A percentile compares a stretch with the other conserved stretches of the same genome.
Evolutionary conservation across 1,140 invertebrate genomes (phyloP).

Genomic region (Drosophila ercepeae): DNA sequence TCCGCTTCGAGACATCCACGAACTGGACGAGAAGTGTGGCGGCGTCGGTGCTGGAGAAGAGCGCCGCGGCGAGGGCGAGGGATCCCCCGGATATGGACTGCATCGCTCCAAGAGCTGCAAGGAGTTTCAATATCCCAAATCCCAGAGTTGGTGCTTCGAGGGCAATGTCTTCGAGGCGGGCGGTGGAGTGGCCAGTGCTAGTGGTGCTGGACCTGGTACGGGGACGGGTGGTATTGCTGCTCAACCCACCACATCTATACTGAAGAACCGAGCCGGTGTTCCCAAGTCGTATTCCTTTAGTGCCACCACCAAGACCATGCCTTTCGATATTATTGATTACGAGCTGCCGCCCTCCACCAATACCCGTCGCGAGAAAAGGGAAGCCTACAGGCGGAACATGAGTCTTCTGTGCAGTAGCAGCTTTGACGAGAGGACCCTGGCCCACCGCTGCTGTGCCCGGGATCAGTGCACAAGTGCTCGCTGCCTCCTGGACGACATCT

Average conservation of each 20-base stretch:
- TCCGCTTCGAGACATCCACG: constrained; percentile 69
- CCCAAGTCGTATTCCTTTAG: constrained; percentile 83
- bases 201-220: constrained; percentile 7
- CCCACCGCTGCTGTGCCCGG: constrained; percentile 69
- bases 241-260: constrained; percentile 62
- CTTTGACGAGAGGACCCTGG: constrained; percentile 59
- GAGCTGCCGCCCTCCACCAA: constrained; percentile 69
- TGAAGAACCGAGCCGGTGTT: constrained; percentile 74
- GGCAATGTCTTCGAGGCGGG: constrained; percentile 67
- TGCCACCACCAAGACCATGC: constrained; percentile 76
- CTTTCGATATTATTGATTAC: constrained; percentile 82
- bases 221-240: neutral
- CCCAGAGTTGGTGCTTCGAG: constrained; percentile 82
- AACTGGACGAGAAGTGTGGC: constrained; percentile 70
- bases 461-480: constrained; percentile 80
- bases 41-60: constrained; percentile 33
- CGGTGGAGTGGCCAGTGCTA: constrained; percentile 26
- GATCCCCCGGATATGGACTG: constrained; percentile 68
- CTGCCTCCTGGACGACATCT: constrained; percentile 80
- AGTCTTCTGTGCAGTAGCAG: constrained; percentile 71
- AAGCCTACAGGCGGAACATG: constrained; percentile 73
- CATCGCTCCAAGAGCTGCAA: constrained; percentile 82
- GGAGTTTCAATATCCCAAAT: constrained; percentile 82
- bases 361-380: constrained; percentile 68
- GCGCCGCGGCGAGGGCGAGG: constrained; percentile 74